phyloP scores from a whole-genome alignment of 2,113 vertebrate genomes.

The Reinhardtius hippoglossoides region DNA sequence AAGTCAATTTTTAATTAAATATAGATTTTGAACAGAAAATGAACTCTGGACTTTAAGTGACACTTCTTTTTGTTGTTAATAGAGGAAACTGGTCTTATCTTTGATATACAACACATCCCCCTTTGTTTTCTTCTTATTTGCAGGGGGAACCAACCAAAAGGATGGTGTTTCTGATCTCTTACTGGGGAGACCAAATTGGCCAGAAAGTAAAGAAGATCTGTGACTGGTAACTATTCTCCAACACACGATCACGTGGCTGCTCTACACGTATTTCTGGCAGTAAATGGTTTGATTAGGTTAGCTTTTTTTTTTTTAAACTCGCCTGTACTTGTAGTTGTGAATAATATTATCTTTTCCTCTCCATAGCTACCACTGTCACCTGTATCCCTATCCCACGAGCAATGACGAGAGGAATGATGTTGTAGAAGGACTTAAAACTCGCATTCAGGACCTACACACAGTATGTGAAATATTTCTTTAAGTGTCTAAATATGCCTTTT shows the following conservation, averaged over 20 bases:
- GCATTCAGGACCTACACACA: slow-evolving; percentile 93
- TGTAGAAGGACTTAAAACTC: slow-evolving; percentile 88
- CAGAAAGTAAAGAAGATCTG: slow-evolving; percentile 99
- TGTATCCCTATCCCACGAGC: slow-evolving; percentile 93
- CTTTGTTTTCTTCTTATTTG: slow-evolving; percentile 17
- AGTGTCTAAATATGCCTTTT: not conserved
- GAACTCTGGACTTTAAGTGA: not conserved
- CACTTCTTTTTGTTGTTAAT: not conserved
- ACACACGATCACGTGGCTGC: not conserved
- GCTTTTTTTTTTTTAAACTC: not conserved
- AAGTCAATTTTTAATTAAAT: not conserved
- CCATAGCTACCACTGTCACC: slow-evolving; percentile 92
- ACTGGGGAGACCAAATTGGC: slow-evolving; percentile 97
- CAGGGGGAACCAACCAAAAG: slow-evolving; percentile 91
- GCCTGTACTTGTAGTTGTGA: not conserved
- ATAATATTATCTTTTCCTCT: slow-evolving; percentile 22
- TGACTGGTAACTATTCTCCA: slow-evolving; percentile 89
- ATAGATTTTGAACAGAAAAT: not conserved
- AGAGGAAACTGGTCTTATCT: not conserved
- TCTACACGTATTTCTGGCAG: not conserved
- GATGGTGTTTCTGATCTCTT: slow-evolving; percentile 95
- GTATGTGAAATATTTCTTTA: slow-evolving; percentile 74
- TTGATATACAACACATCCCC: not conserved
- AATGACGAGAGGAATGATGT: slow-evolving; percentile 89
- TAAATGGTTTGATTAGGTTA: not conserved